phyloP scores from a whole-genome alignment of 92 coral and sea anemone species.

The Ricordea florida region DNA sequence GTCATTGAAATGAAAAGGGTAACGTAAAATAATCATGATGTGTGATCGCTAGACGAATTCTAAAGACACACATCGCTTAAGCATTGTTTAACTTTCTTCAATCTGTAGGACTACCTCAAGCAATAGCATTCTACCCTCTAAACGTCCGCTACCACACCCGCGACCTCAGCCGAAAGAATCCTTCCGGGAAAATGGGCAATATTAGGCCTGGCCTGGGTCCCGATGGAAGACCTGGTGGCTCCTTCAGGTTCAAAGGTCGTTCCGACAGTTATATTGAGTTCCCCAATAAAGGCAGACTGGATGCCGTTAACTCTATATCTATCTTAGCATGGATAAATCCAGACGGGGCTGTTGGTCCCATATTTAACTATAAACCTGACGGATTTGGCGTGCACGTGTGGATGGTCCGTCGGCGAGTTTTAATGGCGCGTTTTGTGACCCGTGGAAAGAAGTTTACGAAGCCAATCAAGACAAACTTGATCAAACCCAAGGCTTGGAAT shows the following conservation, averaged over 20 bases:
- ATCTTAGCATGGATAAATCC: conserved; percentile 86
- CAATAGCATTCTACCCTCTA: conserved; percentile 81
- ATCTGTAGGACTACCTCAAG: conserved; percentile 72
- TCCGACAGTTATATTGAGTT: conserved; percentile 78
- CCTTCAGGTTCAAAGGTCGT: conserved; percentile 76
- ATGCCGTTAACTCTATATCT: conserved; percentile 74
- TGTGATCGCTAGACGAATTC: no score
- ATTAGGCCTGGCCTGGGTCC: conserved; percentile 76
- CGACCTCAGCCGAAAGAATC: conserved; percentile 75
- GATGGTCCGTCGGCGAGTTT: conserved; percentile 71
- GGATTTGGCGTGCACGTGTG: conserved; percentile 89
- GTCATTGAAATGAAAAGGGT: no score
- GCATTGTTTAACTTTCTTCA: not conserved
- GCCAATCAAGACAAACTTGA: conserved; percentile 46
- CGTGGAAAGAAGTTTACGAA: conserved; percentile 27
- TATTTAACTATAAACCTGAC: conserved; percentile 77
- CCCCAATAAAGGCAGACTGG: conserved; percentile 72
- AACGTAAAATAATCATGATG: no score
- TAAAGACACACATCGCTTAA: no score
- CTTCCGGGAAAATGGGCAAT: conserved; percentile 73
- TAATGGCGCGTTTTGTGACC: conserved; percentile 73
- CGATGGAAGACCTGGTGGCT: conserved; percentile 70
- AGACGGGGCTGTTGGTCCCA: conserved; percentile 75
- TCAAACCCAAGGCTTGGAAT: conserved; percentile 75
- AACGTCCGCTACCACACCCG: conserved; percentile 64